Evolutionary conservation across 2,888 invertebrate genomes (phyloP), one percentile per base, ranked within the genome.

Genomic region (Hylaea fasciaria): DNA sequence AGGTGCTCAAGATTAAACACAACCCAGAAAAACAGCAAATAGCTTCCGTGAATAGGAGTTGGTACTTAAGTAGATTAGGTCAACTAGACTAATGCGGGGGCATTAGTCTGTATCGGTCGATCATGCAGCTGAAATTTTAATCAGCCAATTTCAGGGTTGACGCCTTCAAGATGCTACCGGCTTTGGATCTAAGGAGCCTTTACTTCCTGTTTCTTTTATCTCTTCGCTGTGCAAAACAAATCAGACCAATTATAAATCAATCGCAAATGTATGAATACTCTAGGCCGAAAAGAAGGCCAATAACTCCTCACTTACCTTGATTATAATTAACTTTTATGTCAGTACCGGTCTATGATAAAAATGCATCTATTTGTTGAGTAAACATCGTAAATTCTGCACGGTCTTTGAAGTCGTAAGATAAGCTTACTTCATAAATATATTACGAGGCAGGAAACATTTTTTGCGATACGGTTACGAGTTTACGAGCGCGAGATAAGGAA

Each of bases 281-380:
- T 86, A 87, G 88, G 88, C 73, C 85, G 76, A 62, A 55, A 53
- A 47, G 69, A 81, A 85, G 86, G 82, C 84, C 76, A 80, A 69
- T 68, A 68, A 72, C 56, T 66, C 73, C 75, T 63, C 69, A 76
- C 74, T 80, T 78, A 76, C 85, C 85, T 83, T 83, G 82, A 83
- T 81, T 74, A 78, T 83, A 85, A 80, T 77, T 76, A 80, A 77
- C 72, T 76, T 79, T 77, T 83, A 81, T 83, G 81, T 81, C 67
- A 65, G 73, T 74, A 64, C 66, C 65, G 65, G 58, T 64, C 56
- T 72, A 80, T 74, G 74, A 78, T 82, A 80, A 82, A 82, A 82
- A 80, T 81, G 78, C 80, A 82, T 74, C 71, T 83, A 78, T 84
- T 84, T 85, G 70, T 65, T 74, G 71, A 78, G 73, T 81, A 83